A percentile compares a stretch with the other conserved stretches of the same genome.
These are phyloP conservation scores for Gasteruption jaculator DNA, from an alignment of 2,888 invertebrate genomes.

Conservation along the genomic window DNA sequence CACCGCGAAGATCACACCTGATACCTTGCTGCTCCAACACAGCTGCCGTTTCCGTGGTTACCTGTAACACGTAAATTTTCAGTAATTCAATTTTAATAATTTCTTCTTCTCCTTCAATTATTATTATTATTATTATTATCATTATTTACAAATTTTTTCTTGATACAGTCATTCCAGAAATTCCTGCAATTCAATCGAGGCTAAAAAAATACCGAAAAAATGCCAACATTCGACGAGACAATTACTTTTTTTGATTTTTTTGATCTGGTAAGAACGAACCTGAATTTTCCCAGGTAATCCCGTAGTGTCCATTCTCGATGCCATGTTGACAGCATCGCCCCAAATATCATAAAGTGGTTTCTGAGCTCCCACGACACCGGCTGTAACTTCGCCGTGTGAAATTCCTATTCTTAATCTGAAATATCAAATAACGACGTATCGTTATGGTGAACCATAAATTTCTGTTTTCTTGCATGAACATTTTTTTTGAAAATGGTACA, in stretches of 20 bases:
- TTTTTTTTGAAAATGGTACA: constrained; percentile 26
- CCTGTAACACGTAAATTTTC: constrained; percentile 52
- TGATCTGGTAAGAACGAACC: constrained; percentile 54
- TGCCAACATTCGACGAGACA: no score
- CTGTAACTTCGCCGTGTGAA: constrained; percentile 85
- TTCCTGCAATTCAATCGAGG: no score
- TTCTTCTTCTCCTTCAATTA: constrained; percentile 1
- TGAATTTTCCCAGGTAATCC: constrained; percentile 78
- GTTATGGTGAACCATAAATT: no score
- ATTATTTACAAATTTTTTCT: no score
- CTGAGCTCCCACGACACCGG: constrained; percentile 90
- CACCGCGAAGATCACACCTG: constrained; percentile 65
- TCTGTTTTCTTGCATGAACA: neutral
- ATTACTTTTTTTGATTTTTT: no score
- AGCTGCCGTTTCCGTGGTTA: constrained; percentile 68
- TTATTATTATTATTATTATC: no score
- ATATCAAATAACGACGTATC: neutral
- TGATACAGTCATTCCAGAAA: no score
- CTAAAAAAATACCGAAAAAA: no score
- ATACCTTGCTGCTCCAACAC: constrained; percentile 66
- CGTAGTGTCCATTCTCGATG: constrained; percentile 92
- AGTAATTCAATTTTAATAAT: constrained; percentile 8
- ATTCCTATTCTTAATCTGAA: constrained; percentile 62
- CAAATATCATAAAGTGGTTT: constrained; percentile 96
- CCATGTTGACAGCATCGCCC: constrained; percentile 96